A percentile compares a stretch with the other conserved stretches of the same genome.
Conservation (phyloP, 2,113 vertebrate genomes). For the Isurus oxyrinchus region DNA sequence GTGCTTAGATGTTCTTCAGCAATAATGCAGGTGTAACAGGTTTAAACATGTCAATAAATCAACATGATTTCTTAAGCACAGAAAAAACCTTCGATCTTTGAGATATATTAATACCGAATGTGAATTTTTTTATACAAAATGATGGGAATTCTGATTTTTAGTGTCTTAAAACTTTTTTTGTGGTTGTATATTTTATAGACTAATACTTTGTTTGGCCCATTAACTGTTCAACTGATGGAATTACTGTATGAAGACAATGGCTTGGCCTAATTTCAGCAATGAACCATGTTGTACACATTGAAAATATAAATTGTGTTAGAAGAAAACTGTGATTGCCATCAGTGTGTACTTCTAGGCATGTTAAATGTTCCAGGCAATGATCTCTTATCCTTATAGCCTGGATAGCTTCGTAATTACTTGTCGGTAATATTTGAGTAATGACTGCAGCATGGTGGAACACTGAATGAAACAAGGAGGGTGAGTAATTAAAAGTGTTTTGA, state of each 20-base stretch:
- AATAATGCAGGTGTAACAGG: slow-evolving; percentile 10
- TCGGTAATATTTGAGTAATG: slow-evolving; percentile 35
- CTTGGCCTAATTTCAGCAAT: neutral
- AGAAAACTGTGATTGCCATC: slow-evolving; percentile 29
- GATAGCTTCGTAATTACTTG: slow-evolving; percentile 36
- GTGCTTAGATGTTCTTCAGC: neutral
- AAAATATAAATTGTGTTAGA: slow-evolving; percentile 10
- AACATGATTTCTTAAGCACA: neutral
- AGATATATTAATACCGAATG: neutral
- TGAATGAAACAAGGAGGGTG: slow-evolving; percentile 26
- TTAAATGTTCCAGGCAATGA: slow-evolving; percentile 25
- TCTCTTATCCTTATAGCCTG: slow-evolving; percentile 26
- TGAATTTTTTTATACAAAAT: neutral
- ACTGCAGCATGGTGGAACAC: slow-evolving; percentile 35
- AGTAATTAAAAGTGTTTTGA: slow-evolving; percentile 38
- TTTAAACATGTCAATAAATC: slow-evolving; percentile 10
- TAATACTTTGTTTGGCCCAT: neutral
- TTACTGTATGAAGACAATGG: neutral
- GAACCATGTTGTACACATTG: neutral
- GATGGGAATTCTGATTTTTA: neutral
- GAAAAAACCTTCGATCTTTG: neutral
- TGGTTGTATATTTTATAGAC: neutral
- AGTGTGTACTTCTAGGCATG: slow-evolving; percentile 21
- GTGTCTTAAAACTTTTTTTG: neutral
- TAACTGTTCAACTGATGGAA: neutral